Percentiles rank a stretch among this genome's conserved stretches.
These are phyloP conservation scores for Druceiella hillmani DNA, from an alignment of 2,888 invertebrate species.

Conservation along the genomic window DNA sequence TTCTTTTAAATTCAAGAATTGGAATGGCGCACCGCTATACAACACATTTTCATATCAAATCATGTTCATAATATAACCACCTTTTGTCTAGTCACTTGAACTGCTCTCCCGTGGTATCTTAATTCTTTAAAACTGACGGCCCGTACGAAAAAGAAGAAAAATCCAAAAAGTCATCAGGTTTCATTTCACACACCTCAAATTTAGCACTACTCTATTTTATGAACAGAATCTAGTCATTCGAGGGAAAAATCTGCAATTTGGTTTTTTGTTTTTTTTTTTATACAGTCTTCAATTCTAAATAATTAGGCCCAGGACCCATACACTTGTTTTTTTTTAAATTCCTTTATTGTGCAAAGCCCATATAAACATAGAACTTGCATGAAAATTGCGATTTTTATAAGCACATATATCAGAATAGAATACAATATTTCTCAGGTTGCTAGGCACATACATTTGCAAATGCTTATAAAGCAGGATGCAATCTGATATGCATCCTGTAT, in stretches of 20 bases:
- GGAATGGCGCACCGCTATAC: no score
- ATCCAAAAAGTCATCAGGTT: no score
- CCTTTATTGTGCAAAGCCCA: constrained; percentile 12
- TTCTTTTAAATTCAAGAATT: no score
- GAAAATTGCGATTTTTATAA: constrained; percentile 22
- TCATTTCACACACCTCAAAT: constrained; percentile 12
- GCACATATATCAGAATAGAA: constrained; percentile 20
- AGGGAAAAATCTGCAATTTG: constrained; percentile 11
- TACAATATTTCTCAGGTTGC: no score
- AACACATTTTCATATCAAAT: no score
- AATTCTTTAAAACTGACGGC: no score
- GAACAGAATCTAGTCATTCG: constrained; percentile 14
- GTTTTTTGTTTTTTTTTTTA: constrained; percentile 19
- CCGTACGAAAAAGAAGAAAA: no score
- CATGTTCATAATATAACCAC: constrained; percentile 4
- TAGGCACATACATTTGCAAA: no score
- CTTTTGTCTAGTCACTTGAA: constrained; percentile 6
- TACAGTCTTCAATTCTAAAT: constrained; percentile 20
- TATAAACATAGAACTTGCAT: constrained; percentile 22
- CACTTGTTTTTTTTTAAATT: constrained; percentile 18
- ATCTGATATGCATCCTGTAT: constrained; percentile 23
- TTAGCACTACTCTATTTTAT: constrained; percentile 8
- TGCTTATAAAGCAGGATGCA: no score
- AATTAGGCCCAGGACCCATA: constrained; percentile 18
- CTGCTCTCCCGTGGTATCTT: constrained; percentile 2